Base-by-base conservation (phyloP, 2,797 vertebrate genomes). In the Podargus strigoides region DNA sequence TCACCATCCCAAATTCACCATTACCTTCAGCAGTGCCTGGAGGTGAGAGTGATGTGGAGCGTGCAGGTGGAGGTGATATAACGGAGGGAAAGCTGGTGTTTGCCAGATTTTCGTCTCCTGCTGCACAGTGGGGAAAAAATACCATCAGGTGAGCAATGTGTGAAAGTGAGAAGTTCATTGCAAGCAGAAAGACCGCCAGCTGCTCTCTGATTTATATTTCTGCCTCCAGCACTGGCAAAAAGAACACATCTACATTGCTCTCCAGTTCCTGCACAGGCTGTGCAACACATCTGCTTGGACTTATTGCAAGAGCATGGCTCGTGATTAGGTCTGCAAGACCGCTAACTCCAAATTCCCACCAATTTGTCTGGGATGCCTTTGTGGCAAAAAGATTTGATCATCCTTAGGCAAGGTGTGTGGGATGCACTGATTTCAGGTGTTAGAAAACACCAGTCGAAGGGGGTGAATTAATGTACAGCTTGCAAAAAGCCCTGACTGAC, bases 1-100 rank as follows among this genome's bases (percentile, higher is more conserved):
- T 28, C 3, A 1, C 0, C 0, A 32, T 56, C 77, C 20, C 2
- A 1, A 74, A 44, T 44, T 72, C 85, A 63, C 8, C 2, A 0
- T 89, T 93, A 91, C 85, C 94, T 93, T 85, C 26, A 18, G n/a
- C 0, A 4, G 10, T 72, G 67, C 20, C 53, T 91, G 94, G 22
- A 91, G 47, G 91, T 86, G 63, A 58, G 88, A 36, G 42, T 91
- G 94, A 23, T 11, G 68, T 96, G 96, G 53, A 94, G 96, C 0
- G 60, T 84, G 97, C 32, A 80, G 87, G 83, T 87, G 18, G 17
- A 95, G 28, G 87, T 94, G 1, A 53, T 36, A 34, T 3, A 53
- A 30, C 28, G 66, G 6, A 89, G 37, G 82, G 41, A 88, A 60
- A 82, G 37, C 20, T 93, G 89, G 3, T 7, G 5, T 24, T 59